Evolutionary conservation across 2,113 vertebrate genomes (phyloP).

Genomic region (Picathartes gymnocephalus): DNA sequence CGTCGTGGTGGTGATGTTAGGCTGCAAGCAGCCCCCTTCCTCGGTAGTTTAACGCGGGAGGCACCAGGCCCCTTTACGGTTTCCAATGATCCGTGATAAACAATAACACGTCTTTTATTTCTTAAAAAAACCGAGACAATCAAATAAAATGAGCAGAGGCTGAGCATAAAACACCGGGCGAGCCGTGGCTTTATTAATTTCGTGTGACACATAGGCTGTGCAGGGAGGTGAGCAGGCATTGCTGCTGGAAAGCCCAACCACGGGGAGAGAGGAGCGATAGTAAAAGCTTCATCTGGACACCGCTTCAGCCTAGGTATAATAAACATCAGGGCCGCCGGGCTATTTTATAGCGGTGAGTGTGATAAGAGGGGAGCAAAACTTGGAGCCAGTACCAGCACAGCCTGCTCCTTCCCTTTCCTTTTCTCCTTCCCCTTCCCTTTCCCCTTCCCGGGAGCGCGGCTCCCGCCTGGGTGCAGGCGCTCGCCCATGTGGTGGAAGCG

Average conservation of each 20-base stretch:
- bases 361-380: slow-evolving; percentile 11
- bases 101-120: slow-evolving; percentile 47
- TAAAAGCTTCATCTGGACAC: slow-evolving; percentile 55
- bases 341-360: slow-evolving; percentile 28
- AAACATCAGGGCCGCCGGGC: slow-evolving; percentile 18
- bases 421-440: neutral
- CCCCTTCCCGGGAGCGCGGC: neutral
- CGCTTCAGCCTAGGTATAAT: slow-evolving; percentile 34
- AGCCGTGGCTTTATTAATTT: slow-evolving; percentile 50
- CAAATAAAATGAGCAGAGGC: slow-evolving; percentile 29
- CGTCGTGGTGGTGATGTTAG: neutral
- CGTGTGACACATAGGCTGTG: neutral
- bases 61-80: slow-evolving; percentile 37
- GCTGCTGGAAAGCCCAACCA: neutral
- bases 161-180: slow-evolving; percentile 8
- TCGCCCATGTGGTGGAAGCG: neutral
- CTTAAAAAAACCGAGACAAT: slow-evolving; percentile 25
- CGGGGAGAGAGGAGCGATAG: neutral
- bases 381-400: neutral
- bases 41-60: neutral
- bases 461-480: neutral
- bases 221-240: neutral
- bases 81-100: slow-evolving; percentile 49
- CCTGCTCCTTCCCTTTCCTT: neutral
- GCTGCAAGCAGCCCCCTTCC: slow-evolving; percentile 2